These are phyloP conservation scores for Platerodrilus igneus DNA, from an alignment of 2,888 invertebrate genomes.

Conservation along the genomic window DNA sequence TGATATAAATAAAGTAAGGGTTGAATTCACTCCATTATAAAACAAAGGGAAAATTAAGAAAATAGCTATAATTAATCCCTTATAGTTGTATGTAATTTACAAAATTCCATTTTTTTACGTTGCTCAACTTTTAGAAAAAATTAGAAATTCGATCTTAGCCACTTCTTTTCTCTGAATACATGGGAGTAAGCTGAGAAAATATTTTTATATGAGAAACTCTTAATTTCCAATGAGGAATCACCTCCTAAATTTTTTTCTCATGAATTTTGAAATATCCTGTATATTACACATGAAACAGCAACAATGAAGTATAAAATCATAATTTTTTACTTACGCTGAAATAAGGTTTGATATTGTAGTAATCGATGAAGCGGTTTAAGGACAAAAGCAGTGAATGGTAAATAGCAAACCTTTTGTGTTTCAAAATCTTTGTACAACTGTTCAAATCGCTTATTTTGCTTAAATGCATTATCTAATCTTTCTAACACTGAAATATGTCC, in stretches of 20 bases:
- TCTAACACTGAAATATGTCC: conserved; percentile 73
- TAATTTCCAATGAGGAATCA: neutral
- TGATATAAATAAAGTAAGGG: too few relatives aligned
- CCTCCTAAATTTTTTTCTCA: neutral
- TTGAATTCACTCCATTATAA: too few relatives aligned
- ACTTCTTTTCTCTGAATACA: too few relatives aligned
- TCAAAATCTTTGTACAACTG: conserved; percentile 73
- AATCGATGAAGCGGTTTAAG: conserved; percentile 80
- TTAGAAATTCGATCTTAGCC: too few relatives aligned
- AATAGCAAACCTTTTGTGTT: conserved; percentile 77
- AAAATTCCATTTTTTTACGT: too few relatives aligned
- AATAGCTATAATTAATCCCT: too few relatives aligned
- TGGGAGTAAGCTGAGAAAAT: too few relatives aligned
- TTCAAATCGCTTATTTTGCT: conserved; percentile 64
- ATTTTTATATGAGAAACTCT: too few relatives aligned
- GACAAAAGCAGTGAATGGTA: conserved; percentile 78
- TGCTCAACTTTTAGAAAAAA: too few relatives aligned
- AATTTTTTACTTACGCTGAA: conserved; percentile 70
- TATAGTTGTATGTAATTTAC: too few relatives aligned
- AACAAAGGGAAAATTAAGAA: too few relatives aligned
- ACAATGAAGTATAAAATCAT: neutral
- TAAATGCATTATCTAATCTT: conserved; percentile 73
- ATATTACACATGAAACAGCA: neutral
- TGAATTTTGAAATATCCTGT: neutral
- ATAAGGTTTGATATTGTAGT: conserved; percentile 73